These are phyloP conservation scores for Globodera ellingtonae DNA, from an alignment of 1,140 invertebrate genomes.

Conservation along the genomic window DNA sequence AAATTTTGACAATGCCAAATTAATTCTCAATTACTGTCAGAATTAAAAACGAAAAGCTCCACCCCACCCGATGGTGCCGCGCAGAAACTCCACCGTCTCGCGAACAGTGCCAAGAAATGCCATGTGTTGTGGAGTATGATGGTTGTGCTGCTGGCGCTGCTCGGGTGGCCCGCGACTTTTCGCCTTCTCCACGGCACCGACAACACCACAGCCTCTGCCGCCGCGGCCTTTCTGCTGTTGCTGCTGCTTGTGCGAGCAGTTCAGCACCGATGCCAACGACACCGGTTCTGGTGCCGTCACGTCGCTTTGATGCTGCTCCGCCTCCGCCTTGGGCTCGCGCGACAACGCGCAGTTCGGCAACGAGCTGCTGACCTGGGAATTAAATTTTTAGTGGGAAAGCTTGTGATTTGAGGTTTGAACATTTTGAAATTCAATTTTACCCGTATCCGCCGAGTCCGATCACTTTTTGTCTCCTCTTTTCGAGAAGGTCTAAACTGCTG, in stretches of 20 bases:
- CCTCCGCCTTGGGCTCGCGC: background rate
- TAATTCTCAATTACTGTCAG: background rate
- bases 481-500: background rate
- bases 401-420: no score
- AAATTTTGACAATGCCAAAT: background rate
- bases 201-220: no score
- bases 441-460: background rate
- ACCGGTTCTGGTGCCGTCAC: background rate
- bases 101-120: slow-evolving; percentile 1
- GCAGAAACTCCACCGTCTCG: slow-evolving; percentile 9
- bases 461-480: background rate
- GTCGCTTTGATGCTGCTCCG: background rate
- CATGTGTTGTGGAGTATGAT: background rate
- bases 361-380: background rate
- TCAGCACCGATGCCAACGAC: background rate
- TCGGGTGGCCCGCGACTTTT: slow-evolving; percentile 1
- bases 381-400: no score
- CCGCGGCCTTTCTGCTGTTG: background rate
- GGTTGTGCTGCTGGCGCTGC: background rate
- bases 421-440: background rate
- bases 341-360: background rate
- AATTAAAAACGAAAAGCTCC: background rate
- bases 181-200: background rate
- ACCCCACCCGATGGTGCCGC: slow-evolving; percentile 12
- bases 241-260: background rate